Conservation (phyloP, 2,797 vertebrate genomes). For the Thripadectes ignobilis region DNA sequence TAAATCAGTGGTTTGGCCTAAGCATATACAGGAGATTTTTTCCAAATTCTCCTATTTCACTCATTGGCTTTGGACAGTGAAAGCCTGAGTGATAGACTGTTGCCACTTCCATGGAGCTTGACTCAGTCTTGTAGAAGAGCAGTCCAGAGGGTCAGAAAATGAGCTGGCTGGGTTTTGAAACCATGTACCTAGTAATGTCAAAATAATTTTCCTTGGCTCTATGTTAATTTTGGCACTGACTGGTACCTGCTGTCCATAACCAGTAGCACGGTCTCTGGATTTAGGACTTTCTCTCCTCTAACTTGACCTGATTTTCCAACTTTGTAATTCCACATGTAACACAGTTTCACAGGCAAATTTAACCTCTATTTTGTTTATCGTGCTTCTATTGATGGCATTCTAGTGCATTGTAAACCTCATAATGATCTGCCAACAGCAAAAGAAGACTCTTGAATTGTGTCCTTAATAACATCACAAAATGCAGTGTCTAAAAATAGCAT, state of each 20-base stretch:
- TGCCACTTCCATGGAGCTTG: background rate
- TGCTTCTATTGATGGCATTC: background rate
- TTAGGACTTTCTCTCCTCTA: background rate
- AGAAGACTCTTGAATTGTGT: background rate
- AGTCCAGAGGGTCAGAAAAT: background rate
- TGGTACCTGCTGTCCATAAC: background rate
- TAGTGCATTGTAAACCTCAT: background rate
- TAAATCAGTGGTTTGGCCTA: background rate
- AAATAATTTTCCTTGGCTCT: background rate
- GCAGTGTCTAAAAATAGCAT: background rate
- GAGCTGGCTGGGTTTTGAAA: background rate
- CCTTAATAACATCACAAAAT: background rate
- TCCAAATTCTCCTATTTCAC: background rate
- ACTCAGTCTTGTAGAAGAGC: background rate
- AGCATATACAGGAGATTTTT: background rate
- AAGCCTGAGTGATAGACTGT: background rate
- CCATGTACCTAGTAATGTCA: background rate
- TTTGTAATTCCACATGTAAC: background rate
- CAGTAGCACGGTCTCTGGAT: background rate
- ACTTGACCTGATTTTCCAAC: background rate
- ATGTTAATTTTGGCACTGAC: background rate
- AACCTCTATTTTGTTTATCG: background rate
- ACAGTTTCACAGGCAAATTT: background rate
- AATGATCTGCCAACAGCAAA: background rate
- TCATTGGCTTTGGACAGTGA: background rate